phyloP scores from a whole-genome alignment of 2,113 vertebrate genomes.

The Hylia prasina region DNA sequence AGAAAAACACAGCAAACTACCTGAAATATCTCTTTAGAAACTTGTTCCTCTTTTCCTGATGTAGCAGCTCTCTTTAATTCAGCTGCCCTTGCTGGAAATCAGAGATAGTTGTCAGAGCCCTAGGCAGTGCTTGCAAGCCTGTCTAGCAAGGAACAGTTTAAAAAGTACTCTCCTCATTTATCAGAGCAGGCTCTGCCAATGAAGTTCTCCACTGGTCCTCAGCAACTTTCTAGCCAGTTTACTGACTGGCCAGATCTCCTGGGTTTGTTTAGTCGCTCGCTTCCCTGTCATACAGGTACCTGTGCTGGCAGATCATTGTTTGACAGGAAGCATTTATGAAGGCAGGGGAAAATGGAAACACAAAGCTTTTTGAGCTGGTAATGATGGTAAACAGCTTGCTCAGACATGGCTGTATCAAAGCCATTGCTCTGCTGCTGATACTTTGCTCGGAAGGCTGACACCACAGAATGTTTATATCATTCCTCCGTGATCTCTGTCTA shows the following conservation, averaged over 20 bases:
- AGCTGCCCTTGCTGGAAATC: constrained; percentile 14
- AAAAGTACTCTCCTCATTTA: not conserved
- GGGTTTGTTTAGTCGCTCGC: not conserved
- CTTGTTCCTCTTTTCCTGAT: not conserved
- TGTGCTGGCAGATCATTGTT: not conserved
- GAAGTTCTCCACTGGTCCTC: not conserved
- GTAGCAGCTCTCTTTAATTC: constrained; percentile 1
- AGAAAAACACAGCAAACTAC: not conserved
- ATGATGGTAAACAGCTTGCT: not conserved
- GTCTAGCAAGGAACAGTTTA: not conserved
- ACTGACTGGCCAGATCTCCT: not conserved
- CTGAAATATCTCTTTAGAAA: not conserved
- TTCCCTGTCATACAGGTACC: not conserved
- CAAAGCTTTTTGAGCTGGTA: not conserved
- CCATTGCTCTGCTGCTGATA: not conserved
- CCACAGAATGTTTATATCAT: rapidly evolving
- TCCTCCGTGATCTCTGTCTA: not conserved
- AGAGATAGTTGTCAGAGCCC: constrained; percentile 1
- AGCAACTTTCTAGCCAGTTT: not conserved
- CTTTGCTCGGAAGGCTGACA: not conserved
- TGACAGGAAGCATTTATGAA: not conserved
- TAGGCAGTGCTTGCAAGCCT: not conserved
- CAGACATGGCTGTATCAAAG: not conserved
- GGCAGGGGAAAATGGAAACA: not conserved
- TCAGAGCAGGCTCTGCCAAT: not conserved